Percentiles rank a stretch among this genome's conserved stretches.
Conservation (phyloP, 2,888 invertebrate genomes). For the Yponomeuta sedellus region DNA sequence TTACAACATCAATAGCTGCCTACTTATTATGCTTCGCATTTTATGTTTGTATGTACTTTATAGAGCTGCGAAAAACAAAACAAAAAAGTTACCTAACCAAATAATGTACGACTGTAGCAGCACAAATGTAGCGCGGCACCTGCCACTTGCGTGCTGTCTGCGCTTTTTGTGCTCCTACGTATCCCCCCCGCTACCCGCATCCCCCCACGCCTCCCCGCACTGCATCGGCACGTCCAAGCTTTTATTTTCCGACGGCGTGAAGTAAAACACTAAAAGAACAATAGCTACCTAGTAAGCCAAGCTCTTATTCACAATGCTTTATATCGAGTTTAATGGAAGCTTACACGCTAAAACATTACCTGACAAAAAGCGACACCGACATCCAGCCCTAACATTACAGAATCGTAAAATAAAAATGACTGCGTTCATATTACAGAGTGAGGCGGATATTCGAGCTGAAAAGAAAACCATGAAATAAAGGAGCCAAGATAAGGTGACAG, state of each 20-base stretch:
- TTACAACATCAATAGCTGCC: too few species aligned
- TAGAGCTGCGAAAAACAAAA: neutral
- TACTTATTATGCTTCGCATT: neutral
- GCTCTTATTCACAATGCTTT: constrained; percentile 18
- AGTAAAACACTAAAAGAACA: neutral
- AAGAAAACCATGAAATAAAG: constrained; percentile 49
- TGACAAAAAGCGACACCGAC: constrained; percentile 23
- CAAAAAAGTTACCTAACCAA: neutral
- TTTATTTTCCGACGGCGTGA: constrained; percentile 10
- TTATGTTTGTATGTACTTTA: neutral
- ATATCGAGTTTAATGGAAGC: constrained; percentile 26
- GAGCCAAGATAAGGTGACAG: constrained; percentile 37
- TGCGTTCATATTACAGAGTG: constrained; percentile 35
- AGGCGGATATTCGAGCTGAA: constrained; percentile 41
- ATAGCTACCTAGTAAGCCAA: neutral
- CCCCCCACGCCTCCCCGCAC: neutral
- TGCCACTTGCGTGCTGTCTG: constrained; percentile 29
- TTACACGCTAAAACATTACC: constrained; percentile 26
- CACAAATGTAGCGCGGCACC: constrained; percentile 23
- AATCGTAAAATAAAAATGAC: constrained; percentile 53
- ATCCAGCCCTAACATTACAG: constrained; percentile 36
- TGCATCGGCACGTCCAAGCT: constrained; percentile 20
- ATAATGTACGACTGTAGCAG: neutral
- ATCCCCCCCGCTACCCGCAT: constrained; percentile 18
- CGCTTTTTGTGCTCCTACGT: constrained; percentile 25